Conservation (phyloP, 1,140 invertebrate genomes). For the Bombus turneri region DNA sequence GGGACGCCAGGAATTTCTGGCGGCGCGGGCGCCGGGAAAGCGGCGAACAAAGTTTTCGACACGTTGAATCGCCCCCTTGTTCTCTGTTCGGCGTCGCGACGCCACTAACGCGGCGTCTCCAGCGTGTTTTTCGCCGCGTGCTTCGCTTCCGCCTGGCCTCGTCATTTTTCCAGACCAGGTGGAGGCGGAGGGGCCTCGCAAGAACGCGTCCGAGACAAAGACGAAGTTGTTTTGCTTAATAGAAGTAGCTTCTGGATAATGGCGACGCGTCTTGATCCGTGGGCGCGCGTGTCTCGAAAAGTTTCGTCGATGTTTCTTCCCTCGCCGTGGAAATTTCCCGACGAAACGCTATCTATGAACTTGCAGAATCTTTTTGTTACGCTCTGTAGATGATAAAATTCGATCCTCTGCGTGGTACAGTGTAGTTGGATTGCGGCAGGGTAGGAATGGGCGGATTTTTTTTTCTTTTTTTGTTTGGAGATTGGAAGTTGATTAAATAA, state of each 20-base stretch:
- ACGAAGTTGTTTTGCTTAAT: constrained; percentile 37
- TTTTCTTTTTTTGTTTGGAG: no score
- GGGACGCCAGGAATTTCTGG: not conserved
- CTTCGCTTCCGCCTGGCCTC: not conserved
- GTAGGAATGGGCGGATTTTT: no score
- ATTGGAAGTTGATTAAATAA: no score
- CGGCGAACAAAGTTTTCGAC: constrained; percentile 55
- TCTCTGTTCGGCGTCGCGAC: constrained; percentile 26
- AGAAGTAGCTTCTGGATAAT: constrained; percentile 22
- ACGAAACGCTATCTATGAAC: not conserved
- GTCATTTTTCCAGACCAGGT: constrained; percentile 11
- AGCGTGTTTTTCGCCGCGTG: not conserved
- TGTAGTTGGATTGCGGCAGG: no score
- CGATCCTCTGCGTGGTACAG: not conserved
- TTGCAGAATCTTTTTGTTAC: not conserved
- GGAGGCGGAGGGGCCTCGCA: not conserved
- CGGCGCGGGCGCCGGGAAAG: constrained; percentile 49
- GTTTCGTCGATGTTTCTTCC: not conserved
- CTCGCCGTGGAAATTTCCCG: not conserved
- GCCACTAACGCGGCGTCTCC: constrained; percentile 17
- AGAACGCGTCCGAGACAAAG: constrained; percentile 9
- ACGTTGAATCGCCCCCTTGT: constrained; percentile 22
- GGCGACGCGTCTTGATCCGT: not conserved
- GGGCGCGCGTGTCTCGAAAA: constrained; percentile 10
- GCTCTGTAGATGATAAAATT: not conserved